These are phyloP conservation scores for Leucania comma DNA, from an alignment of 2,888 invertebrate genomes.

Conservation along the genomic window DNA sequence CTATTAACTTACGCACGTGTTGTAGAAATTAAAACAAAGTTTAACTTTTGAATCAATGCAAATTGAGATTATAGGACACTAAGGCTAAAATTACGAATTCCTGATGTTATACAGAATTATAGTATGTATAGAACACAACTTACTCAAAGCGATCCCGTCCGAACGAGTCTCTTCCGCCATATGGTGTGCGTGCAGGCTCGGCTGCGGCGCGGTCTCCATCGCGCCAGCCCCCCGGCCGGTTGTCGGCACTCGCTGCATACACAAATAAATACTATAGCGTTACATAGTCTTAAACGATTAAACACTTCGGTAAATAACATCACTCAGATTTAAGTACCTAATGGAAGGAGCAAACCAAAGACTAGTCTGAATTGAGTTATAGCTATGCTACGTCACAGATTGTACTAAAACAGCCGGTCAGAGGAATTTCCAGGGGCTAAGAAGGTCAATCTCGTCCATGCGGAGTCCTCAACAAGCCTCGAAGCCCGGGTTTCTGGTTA, in stretches of 20 bases:
- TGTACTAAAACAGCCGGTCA: conserved; percentile 93
- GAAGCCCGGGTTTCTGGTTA: conserved; percentile 92
- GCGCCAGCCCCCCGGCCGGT: conserved; percentile 88
- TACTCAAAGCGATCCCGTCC: conserved; percentile 83
- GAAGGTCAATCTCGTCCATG: conserved; percentile 84
- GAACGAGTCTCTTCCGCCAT: conserved; percentile 88
- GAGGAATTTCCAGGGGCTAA: conserved; percentile 91
- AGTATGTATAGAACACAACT: conserved; percentile 50
- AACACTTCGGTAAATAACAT: conserved; percentile 29
- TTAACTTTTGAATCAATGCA: not conserved
- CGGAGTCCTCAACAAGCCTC: conserved; percentile 87
- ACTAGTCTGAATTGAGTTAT: conserved; percentile 96
- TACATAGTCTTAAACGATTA: not conserved
- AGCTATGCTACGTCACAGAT: conserved; percentile 91
- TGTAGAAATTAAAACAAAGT: not conserved
- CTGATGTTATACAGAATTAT: not conserved
- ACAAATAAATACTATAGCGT: conserved; percentile 12
- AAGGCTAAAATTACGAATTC: not conserved
- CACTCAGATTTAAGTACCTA: conserved; percentile 77
- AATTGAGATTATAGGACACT: not conserved
- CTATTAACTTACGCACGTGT: not conserved
- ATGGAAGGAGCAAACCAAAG: conserved; percentile 90
- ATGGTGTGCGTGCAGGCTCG: conserved; percentile 85
- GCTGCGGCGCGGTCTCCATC: conserved; percentile 84
- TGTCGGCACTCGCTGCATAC: conserved; percentile 83